These are phyloP conservation scores for Jaculus jaculus DNA, from an alignment of 2,113 vertebrate genomes.

Conservation along the genomic window DNA sequence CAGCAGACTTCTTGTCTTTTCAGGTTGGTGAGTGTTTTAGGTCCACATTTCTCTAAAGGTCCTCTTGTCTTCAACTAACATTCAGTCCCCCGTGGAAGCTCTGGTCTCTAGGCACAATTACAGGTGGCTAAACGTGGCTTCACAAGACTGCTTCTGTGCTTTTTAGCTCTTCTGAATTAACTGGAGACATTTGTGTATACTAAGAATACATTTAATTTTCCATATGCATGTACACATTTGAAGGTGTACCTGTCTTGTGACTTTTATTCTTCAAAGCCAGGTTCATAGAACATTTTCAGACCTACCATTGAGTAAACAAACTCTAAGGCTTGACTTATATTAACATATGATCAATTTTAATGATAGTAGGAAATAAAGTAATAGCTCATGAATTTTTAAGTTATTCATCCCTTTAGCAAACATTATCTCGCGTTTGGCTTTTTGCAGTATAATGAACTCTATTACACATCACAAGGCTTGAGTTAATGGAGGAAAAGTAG, in stretches of 20 bases:
- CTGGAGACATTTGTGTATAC: not conserved
- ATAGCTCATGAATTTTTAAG: constrained; percentile 11
- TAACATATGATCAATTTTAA: constrained; percentile 2
- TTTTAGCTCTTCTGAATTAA: not conserved
- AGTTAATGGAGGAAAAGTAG: not conserved
- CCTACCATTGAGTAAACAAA: not conserved
- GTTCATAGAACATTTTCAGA: not conserved
- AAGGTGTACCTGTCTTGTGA: not conserved
- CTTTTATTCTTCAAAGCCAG: not conserved
- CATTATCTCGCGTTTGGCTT: not conserved
- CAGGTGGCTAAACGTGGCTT: fast-evolving
- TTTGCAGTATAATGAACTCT: not conserved
- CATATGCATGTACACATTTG: not conserved
- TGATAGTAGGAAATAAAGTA: not conserved
- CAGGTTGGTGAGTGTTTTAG: not conserved
- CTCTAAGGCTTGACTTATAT: not conserved
- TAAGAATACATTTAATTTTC: not conserved
- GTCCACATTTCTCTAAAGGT: not conserved
- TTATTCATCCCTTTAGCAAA: constrained; percentile 36
- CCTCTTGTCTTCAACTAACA: no score
- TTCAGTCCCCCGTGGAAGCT: no score
- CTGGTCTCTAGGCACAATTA: not conserved
- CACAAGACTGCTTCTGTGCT: not conserved
- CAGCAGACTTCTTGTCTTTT: not conserved
- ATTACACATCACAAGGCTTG: not conserved